A percentile compares a stretch with the other conserved stretches of the same genome.
Evolutionary conservation across 1,140 invertebrate genomes (phyloP).

Genomic region (Drosophila pseudoobscura): DNA sequence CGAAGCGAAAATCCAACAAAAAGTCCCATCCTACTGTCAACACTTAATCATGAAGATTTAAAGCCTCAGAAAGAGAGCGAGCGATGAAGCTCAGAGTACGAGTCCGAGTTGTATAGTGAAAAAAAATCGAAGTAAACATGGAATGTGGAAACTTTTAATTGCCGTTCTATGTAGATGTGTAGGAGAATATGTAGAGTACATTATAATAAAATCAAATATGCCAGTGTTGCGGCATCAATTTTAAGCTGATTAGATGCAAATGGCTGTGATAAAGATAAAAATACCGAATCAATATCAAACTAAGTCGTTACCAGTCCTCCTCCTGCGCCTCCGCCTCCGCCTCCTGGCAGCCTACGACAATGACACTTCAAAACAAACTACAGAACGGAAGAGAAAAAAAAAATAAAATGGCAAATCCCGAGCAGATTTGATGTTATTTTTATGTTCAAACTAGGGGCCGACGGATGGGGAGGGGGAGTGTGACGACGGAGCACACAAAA

Average conservation of each 20-base stretch:
- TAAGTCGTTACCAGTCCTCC: slow-evolving; percentile 46
- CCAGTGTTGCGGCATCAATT: slow-evolving; percentile 48
- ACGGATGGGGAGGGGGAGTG: not conserved
- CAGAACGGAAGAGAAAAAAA: slow-evolving; percentile 25
- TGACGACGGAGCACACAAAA: slow-evolving; percentile 31
- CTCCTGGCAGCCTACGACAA: slow-evolving; percentile 15
- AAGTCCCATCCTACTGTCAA: slow-evolving; percentile 38
- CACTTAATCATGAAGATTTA: slow-evolving; percentile 60
- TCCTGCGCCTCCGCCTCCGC: not conserved
- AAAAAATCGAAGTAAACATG: slow-evolving; percentile 24
- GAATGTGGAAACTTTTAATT: slow-evolving; percentile 51
- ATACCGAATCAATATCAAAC: slow-evolving; percentile 71
- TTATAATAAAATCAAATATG: slow-evolving; percentile 69
- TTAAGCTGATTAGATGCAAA: slow-evolving; percentile 74
- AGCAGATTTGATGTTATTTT: slow-evolving; percentile 75
- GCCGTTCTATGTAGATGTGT: slow-evolving; percentile 40
- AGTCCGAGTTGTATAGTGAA: slow-evolving; percentile 2
- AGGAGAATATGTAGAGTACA: slow-evolving; percentile 1
- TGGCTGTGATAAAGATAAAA: slow-evolving; percentile 62
- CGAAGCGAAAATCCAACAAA: slow-evolving; percentile 8
- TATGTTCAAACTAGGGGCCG: slow-evolving; percentile 51
- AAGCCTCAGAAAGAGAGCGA: slow-evolving; percentile 16
- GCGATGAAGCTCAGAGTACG: slow-evolving; percentile 24
- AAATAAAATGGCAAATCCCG: slow-evolving; percentile 44
- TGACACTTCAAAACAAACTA: slow-evolving; percentile 48